Base-by-base conservation (phyloP, 2,113 vertebrate genomes). In the Sceloporus undulatus region DNA sequence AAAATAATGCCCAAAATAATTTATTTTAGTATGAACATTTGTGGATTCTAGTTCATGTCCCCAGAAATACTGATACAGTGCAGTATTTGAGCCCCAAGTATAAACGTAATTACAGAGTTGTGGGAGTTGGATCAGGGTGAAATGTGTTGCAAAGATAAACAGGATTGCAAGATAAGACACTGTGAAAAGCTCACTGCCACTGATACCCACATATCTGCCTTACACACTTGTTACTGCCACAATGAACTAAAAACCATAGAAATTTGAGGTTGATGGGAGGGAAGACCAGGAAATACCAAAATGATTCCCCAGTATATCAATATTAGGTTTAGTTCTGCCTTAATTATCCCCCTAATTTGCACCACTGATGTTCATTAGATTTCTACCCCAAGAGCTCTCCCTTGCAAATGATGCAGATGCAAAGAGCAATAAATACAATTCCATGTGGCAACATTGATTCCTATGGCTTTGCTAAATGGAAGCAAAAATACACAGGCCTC, bases 301-400 rank as follows among this genome's bases (percentile, higher is more conserved):
- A 25, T 29, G 5, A 27, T 11, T 71, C 70, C n/a, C 65, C 65
- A 68, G 6, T 68, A 34, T 34, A 34, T 34, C 34, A 3, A n/a
- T 71, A 9, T n/a, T 56, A 76, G 34, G 56, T 70, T 52, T 23
- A 0, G 0, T 14, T 65, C 38, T 0, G 9, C 74, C 82, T 56
- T 29, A 86, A 11, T 19, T 40, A 70, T 7, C 25, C 65, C 9
- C 6, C 5, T 27, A 16, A 4, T 68, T 70, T 85, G 1, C 87
- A 71, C 73, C 79, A 82, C 10, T 52, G 29, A 74, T 52, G 25
- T 56, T 90, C 66, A 66, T 85, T 76, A 79, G n/a, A 77, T 93
- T 74, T 92, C 87, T 78, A 90, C 84, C 21, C 87, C 88, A 87
- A 87, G 86, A 93, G 86, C 90, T 91, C 86, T 91, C 93, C 78